These are phyloP conservation scores for Ceratotherium simum DNA, from an alignment of 2,113 vertebrate genomes.

Conservation along the genomic window DNA sequence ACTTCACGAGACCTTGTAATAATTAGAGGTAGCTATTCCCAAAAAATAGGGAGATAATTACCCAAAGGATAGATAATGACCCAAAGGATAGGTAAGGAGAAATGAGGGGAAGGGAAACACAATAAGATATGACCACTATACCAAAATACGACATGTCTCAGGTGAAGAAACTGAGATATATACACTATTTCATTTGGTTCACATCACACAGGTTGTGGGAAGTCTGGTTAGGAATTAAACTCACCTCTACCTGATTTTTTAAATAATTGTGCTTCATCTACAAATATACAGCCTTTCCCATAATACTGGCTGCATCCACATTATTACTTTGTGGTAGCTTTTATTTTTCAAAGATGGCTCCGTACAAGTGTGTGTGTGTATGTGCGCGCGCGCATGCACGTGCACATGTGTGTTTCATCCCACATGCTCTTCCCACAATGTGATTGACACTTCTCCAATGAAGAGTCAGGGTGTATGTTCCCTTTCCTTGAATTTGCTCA, in stretches of 20 bases:
- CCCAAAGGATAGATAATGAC: not conserved
- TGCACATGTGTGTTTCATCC: not conserved
- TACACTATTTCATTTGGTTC: not conserved
- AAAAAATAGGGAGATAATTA: not conserved
- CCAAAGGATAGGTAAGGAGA: not conserved
- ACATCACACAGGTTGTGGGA: accelerated
- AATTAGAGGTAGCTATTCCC: too few species aligned
- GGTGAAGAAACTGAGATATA: not conserved
- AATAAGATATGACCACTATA: too few species aligned
- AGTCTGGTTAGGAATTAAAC: too few species aligned
- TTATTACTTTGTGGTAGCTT: accelerated
- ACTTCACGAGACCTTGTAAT: not conserved
- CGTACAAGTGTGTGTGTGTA: accelerated
- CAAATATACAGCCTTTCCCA: not conserved
- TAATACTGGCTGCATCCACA: not conserved
- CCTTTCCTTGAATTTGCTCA: not conserved
- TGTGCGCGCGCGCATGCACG: too few species aligned
- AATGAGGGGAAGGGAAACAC: not conserved
- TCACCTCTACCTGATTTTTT: not conserved
- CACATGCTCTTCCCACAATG: not conserved
- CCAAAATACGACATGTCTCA: not conserved
- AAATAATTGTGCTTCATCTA: not conserved
- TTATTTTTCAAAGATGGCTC: not conserved
- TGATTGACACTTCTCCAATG: not conserved
- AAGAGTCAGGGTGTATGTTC: too few species aligned